These are phyloP conservation scores for Desmophyllum pertusum DNA, from an alignment of 92 coral and sea anemone species.

Conservation along the genomic window DNA sequence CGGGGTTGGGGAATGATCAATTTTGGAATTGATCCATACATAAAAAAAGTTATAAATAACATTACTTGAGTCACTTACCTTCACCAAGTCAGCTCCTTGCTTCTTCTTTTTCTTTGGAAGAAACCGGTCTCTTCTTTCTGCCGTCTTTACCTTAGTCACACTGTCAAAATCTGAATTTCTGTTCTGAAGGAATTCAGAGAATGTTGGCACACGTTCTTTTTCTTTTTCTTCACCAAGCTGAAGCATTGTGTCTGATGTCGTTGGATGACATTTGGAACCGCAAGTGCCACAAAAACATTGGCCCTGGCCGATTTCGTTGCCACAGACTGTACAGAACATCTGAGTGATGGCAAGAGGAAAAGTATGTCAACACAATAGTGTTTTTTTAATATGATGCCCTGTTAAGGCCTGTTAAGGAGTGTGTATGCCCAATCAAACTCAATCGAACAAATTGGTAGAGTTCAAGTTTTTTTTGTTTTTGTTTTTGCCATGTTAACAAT, in stretches of 20 bases:
- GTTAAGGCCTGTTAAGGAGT: too few relatives aligned
- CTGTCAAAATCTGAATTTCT: background rate
- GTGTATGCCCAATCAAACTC: too few relatives aligned
- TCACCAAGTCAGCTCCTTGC: background rate
- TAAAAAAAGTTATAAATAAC: background rate
- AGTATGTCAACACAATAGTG: too few relatives aligned
- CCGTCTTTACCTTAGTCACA: background rate
- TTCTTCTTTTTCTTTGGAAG: background rate
- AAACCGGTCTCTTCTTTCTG: background rate
- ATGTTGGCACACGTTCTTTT: background rate
- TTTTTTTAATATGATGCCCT: too few relatives aligned
- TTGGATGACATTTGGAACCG: slow-evolving; percentile 5
- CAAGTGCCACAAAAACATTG: slow-evolving; percentile 28
- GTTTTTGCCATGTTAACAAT: too few relatives aligned
- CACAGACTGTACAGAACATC: slow-evolving; percentile 27
- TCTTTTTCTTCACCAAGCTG: background rate
- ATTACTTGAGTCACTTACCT: background rate
- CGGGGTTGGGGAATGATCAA: too few relatives aligned
- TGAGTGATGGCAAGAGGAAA: slow-evolving; percentile 2
- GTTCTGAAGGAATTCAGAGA: background rate
- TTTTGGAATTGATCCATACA: background rate
- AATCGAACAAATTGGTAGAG: too few relatives aligned
- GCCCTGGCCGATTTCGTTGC: slow-evolving; percentile 11
- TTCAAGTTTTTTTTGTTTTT: too few relatives aligned
- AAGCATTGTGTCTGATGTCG: background rate